phyloP scores from a whole-genome alignment of 2,797 vertebrate genomes.

The Benthosema pterotum region DNA sequence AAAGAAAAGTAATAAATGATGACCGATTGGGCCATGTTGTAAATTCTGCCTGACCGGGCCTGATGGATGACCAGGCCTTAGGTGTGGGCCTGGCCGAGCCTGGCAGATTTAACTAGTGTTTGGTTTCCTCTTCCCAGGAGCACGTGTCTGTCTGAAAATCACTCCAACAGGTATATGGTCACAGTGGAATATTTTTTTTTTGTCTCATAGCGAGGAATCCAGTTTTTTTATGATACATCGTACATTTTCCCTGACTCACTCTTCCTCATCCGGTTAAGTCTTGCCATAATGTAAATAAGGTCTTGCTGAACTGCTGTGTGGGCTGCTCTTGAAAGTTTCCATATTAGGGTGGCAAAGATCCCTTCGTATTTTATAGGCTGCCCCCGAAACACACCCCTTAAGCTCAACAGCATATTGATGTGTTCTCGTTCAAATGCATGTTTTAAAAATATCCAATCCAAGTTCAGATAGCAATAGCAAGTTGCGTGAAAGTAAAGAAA shows the following conservation, averaged over 20 bases:
- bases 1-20: conserved; percentile 77
- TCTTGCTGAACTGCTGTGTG: conserved; percentile 54
- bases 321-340: conserved; percentile 32
- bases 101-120: conserved; percentile 69
- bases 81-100: conserved; percentile 67
- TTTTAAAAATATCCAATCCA: background rate
- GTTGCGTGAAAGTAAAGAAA: no score
- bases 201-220: conserved; percentile 45
- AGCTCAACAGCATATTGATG: conserved; percentile 1
- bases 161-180: conserved; percentile 55
- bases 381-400: conserved; percentile 27
- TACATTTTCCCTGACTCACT: conserved; percentile 65
- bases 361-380: conserved; percentile 20
- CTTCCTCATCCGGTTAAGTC: conserved; percentile 50
- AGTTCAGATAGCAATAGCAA: background rate
- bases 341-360: conserved; percentile 41
- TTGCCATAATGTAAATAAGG: conserved; percentile 54
- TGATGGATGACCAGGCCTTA: conserved; percentile 70
- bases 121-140: conserved; percentile 66
- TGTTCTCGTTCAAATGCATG: conserved; percentile 15
- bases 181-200: conserved; percentile 56
- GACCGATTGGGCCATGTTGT: conserved; percentile 76
- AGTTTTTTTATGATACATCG: conserved; percentile 58
- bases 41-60: conserved; percentile 71
- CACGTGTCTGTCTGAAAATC: conserved; percentile 68